Percentiles rank a stretch among this genome's conserved stretches.
phyloP scores from a whole-genome alignment of 2,113 vertebrate genomes.

The Sphyrna mokarran region DNA sequence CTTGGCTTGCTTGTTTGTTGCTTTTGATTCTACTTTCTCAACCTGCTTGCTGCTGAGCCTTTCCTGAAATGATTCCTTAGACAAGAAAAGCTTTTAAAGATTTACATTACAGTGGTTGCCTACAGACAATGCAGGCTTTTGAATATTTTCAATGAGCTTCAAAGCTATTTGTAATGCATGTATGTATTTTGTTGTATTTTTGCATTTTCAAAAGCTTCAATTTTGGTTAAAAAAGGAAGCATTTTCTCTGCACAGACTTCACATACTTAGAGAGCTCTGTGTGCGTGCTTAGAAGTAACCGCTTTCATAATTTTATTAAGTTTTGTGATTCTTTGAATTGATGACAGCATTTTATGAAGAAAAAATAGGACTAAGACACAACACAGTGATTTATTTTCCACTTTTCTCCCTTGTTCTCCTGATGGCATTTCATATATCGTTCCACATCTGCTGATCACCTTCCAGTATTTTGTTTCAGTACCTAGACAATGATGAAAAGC shows the following conservation, averaged over 20 bases:
- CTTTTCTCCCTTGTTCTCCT: neutral
- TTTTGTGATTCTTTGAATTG: neutral
- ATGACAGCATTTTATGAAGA: neutral
- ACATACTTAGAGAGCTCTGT: neutral
- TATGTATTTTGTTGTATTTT: neutral
- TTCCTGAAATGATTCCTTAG: constrained; percentile 66
- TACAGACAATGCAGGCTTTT: constrained; percentile 42
- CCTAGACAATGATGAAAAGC: neutral
- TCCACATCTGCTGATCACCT: neutral
- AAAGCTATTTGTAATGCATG: constrained; percentile 16
- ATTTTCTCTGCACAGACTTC: neutral
- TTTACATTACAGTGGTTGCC: constrained; percentile 60
- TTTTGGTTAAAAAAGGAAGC: constrained; percentile 1
- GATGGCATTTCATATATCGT: neutral
- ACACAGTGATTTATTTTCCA: neutral
- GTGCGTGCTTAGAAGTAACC: neutral
- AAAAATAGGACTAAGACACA: neutral
- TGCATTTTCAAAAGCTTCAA: constrained; percentile 10
- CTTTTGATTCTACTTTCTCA: constrained; percentile 69
- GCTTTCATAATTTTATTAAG: neutral
- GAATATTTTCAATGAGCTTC: constrained; percentile 17
- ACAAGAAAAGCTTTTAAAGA: constrained; percentile 74
- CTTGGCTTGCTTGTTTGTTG: constrained; percentile 67
- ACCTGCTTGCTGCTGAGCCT: constrained; percentile 60
- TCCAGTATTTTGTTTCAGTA: neutral